Percentiles rank a stretch among this genome's conserved stretches.
phyloP scores from a whole-genome alignment of 2,888 invertebrate species.

The Ormyrus thymus region DNA sequence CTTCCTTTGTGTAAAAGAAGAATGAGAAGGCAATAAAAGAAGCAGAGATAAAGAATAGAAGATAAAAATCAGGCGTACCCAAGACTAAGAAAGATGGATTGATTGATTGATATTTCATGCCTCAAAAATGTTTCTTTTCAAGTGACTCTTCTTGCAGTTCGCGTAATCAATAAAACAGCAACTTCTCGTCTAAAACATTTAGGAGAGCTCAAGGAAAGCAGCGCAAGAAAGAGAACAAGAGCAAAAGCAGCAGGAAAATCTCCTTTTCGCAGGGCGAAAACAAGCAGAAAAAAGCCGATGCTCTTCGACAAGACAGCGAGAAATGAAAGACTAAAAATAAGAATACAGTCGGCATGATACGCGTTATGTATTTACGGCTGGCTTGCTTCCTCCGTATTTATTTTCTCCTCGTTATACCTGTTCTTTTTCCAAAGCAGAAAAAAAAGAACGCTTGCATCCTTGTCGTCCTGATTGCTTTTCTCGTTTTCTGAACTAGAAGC shows the following conservation, averaged over 20 bases:
- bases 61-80: constrained; percentile 49
- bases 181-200: constrained; percentile 31
- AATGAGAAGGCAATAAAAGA: constrained; percentile 47
- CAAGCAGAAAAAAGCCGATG: not conserved
- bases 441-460: not conserved
- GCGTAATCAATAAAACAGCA: constrained; percentile 37
- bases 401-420: constrained; percentile 3
- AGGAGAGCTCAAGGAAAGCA: constrained; percentile 8
- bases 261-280: not conserved
- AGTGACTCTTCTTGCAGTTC: constrained; percentile 14
- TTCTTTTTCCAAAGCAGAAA: not conserved
- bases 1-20: constrained; percentile 27
- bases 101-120: constrained; percentile 45
- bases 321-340: constrained; percentile 16
- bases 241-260: not conserved
- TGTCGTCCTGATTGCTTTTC: constrained; percentile 21
- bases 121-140: constrained; percentile 30
- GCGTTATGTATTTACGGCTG: constrained; percentile 49
- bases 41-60: constrained; percentile 36
- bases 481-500: not conserved
- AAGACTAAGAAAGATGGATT: constrained; percentile 6
- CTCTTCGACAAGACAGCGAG: not conserved
- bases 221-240: not conserved
- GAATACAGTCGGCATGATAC: constrained; percentile 26
- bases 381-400: constrained; percentile 2